These are phyloP conservation scores for Patagioenas fasciata DNA, from an alignment of 2,113 vertebrate genomes.

Conservation along the genomic window DNA sequence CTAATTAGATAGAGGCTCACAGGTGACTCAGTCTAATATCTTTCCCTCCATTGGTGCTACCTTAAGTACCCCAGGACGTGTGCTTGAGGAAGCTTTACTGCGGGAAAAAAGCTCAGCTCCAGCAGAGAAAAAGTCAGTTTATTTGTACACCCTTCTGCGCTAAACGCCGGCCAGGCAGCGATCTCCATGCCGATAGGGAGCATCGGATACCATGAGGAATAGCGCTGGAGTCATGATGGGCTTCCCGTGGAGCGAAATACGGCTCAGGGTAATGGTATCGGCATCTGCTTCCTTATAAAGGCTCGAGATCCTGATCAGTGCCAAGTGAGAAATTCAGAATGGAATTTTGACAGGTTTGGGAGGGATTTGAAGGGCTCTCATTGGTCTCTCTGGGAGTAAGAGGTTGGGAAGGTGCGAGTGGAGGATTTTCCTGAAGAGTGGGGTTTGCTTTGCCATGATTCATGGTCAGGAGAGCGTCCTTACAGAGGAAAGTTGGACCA, in stretches of 20 bases:
- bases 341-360: background rate
- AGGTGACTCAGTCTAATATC: slow-evolving; percentile 45
- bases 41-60: background rate
- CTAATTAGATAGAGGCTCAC: slow-evolving; percentile 68
- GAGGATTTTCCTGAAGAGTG: background rate
- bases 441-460: background rate
- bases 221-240: background rate
- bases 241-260: accelerated
- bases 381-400: background rate
- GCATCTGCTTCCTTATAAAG: background rate
- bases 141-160: background rate
- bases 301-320: background rate
- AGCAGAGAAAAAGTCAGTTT: slow-evolving; percentile 9
- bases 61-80: slow-evolving; percentile 37
- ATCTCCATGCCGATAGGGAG: background rate
- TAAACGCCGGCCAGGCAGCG: background rate
- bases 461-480: too few species aligned
- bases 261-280: background rate
- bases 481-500: background rate
- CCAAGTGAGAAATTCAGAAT: background rate
- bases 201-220: background rate
- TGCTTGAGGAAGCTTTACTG: slow-evolving; percentile 45
- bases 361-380: background rate
- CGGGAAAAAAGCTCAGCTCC: background rate
- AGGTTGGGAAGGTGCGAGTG: accelerated